Evolutionary conservation across 1,140 invertebrate species (phyloP).

Genomic region (Thaumetopoea pityocampa): DNA sequence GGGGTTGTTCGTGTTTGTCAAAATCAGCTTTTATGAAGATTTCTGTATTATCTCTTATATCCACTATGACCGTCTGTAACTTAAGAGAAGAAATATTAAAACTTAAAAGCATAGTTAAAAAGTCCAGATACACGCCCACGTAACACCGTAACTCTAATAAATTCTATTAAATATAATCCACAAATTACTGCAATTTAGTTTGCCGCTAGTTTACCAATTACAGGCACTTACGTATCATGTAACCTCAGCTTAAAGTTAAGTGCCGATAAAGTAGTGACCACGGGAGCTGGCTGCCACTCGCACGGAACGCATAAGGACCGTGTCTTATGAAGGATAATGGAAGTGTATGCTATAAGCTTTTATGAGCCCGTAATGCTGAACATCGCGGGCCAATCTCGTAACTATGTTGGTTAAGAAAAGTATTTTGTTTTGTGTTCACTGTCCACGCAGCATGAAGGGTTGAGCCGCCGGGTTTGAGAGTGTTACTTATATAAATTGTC

Average conservation of each 20-base stretch:
- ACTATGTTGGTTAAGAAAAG: conserved; percentile 48
- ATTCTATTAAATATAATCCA: conserved; percentile 2
- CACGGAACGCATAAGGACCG: conserved; percentile 45
- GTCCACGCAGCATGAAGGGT: no score
- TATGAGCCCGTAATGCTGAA: conserved; percentile 31
- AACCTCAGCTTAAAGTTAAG: conserved; percentile 31
- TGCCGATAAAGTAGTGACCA: conserved; percentile 34
- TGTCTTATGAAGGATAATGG: conserved; percentile 57
- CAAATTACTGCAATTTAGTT: conserved; percentile 3
- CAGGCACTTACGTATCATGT: conserved; percentile 26
- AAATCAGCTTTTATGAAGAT: no score
- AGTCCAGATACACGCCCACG: no score
- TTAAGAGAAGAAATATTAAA: no score
- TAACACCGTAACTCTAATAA: neutral
- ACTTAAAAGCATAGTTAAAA: neutral
- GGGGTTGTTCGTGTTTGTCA: no score
- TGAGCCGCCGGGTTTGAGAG: no score
- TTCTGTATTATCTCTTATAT: no score
- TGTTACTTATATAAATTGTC: no score
- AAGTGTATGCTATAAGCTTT: conserved; percentile 39
- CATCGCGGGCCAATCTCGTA: conserved; percentile 33
- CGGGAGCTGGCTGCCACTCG: conserved; percentile 31
- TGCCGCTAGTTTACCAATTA: conserved; percentile 24
- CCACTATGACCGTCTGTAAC: no score
- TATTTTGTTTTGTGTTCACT: conserved; percentile 15